Evolutionary conservation across 2,888 invertebrate genomes (phyloP).

Genomic region (Plemyria rubiginata): DNA sequence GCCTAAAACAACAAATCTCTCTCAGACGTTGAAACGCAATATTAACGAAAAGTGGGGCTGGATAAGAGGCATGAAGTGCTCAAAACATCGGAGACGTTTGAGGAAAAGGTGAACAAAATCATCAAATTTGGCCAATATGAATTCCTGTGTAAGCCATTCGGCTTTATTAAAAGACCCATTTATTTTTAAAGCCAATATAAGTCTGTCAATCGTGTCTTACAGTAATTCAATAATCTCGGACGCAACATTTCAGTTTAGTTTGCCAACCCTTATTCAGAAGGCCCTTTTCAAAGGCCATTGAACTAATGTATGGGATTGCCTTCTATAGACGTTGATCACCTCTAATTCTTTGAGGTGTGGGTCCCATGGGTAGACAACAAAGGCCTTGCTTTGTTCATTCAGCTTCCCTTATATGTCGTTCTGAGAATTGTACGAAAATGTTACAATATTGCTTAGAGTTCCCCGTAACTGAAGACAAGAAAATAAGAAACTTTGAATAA

Average conservation of each 20-base stretch:
- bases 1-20: constrained; percentile 48
- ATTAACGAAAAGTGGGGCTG: constrained; percentile 28
- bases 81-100: constrained; percentile 25
- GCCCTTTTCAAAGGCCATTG: constrained; percentile 1
- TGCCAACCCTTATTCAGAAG: neutral
- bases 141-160: constrained; percentile 13
- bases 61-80: constrained; percentile 29
- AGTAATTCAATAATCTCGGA: neutral
- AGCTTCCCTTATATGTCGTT: neutral
- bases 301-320: neutral
- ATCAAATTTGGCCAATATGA: constrained; percentile 14
- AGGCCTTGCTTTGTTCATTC: neutral
- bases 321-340: neutral
- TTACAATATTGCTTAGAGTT: neutral
- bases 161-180: constrained; percentile 1
- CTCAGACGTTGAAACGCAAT: constrained; percentile 27
- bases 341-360: neutral
- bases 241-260: neutral
- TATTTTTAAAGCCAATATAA: neutral
- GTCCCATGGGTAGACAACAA: neutral
- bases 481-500: neutral
- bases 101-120: constrained; percentile 23
- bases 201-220: neutral
- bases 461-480: neutral
- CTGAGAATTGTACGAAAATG: neutral